Evolutionary conservation across 2,113 vertebrate genomes (phyloP), one percentile per base, ranked within the genome.

Genomic region (Athene noctua): DNA sequence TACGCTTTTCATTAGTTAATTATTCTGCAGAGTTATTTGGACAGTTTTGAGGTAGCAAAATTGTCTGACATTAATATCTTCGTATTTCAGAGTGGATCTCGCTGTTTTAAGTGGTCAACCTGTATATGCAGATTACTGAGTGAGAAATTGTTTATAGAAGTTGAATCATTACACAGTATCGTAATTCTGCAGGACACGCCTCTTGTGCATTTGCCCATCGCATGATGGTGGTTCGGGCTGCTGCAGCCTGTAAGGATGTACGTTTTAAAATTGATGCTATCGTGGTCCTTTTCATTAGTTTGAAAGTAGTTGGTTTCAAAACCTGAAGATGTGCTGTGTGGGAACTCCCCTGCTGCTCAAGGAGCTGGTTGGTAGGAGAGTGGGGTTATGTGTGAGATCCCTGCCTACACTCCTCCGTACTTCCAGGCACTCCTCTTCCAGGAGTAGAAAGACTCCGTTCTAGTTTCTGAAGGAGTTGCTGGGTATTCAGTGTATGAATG

Each of bases 251-350:
- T 25, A 1, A 25, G 20, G 8, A 4, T 1, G 0, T 42, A 30
- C 1, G 0, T 16, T 58, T 77, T 29, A 3, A 17, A 74, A 5
- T 29, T 3, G 1, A 2, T 40, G 46, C 51, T 47, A 3, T 7
- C 3, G 1, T 5, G 65, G 42, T 36, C 7, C 25, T 87, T 66
- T 55, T 57, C 13, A 0, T 34, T 32, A 63, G 22, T 5, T 72
- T 36, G 27, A 49, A 88, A 86, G 38, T 36, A 55, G 42, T 5
- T 77, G 11, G 2, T 34, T 49, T 80, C 73, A 25, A 9, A 46
- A 14, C 21, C 55, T 80, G 0, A n/a, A 32, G 71, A 10, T 40
- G 36, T 51, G 29, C 19, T 36, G 29, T 30, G 29, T n/a, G 22
- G 51, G 8, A 36, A 2, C 17, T 88, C 29, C 17, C 25, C 19